Conservation (phyloP, 2,888 invertebrate species). For the Adela reaumurella region DNA sequence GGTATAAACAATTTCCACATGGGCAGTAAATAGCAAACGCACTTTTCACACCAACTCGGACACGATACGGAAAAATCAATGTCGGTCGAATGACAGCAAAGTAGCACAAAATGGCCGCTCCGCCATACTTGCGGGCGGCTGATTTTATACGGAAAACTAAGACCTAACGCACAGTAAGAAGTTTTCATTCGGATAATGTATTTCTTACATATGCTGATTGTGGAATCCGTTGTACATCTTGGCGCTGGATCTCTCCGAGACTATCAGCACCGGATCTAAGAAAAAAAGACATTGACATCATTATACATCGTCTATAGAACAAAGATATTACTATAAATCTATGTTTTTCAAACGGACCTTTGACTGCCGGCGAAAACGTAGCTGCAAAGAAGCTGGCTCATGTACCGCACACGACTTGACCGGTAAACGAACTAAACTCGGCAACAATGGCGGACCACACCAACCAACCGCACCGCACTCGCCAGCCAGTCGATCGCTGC, state of each 20-base stretch:
- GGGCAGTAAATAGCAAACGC: too few relatives aligned
- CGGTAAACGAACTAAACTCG: background rate
- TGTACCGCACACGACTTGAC: background rate
- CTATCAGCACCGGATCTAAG: background rate
- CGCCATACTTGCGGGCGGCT: background rate
- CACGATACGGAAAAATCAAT: too few relatives aligned
- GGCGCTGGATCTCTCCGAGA: constrained; percentile 10
- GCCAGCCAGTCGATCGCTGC: background rate
- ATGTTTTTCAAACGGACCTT: background rate
- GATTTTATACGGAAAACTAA: too few relatives aligned
- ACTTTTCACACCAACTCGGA: too few relatives aligned
- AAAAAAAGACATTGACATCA: too few relatives aligned
- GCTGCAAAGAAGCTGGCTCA: background rate
- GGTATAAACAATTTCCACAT: too few relatives aligned
- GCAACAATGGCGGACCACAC: background rate
- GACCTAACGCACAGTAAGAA: too few relatives aligned
- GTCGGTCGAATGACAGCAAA: background rate
- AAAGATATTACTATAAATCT: background rate
- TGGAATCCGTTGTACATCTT: constrained; percentile 53
- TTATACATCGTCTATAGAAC: too few relatives aligned
- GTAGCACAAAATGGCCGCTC: background rate
- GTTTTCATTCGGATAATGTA: too few relatives aligned
- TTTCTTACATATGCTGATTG: constrained; percentile 32
- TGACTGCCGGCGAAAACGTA: background rate
- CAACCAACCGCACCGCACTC: background rate